These are phyloP conservation scores for Eulithis testata DNA, from an alignment of 2,888 invertebrate genomes.

Conservation along the genomic window DNA sequence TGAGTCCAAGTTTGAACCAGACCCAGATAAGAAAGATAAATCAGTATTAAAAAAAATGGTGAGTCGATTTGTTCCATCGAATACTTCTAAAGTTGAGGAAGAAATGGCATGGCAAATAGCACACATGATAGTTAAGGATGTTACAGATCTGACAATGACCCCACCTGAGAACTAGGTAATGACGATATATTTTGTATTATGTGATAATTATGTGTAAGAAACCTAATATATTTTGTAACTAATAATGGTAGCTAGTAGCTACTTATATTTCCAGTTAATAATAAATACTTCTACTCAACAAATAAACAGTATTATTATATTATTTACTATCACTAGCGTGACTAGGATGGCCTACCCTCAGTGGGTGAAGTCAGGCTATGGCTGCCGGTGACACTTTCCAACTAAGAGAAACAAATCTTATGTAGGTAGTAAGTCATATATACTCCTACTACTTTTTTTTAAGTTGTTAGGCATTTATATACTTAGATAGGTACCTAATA, in stretches of 20 bases:
- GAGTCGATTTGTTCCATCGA: conserved; percentile 91
- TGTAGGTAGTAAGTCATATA: too few relatives aligned
- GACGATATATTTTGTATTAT: conserved; percentile 58
- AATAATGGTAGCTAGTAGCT: conserved; percentile 38
- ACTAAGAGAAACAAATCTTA: too few relatives aligned
- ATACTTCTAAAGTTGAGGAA: conserved; percentile 95
- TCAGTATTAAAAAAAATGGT: conserved; percentile 86
- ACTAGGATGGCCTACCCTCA: too few relatives aligned
- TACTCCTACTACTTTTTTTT: too few relatives aligned
- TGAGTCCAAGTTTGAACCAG: conserved; percentile 94
- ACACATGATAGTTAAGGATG: conserved; percentile 98
- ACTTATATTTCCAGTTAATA: conserved; percentile 48
- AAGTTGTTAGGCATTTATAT: too few relatives aligned
- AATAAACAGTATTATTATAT: background rate
- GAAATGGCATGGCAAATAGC: conserved; percentile 99
- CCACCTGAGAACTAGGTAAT: conserved; percentile 73
- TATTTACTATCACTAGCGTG: too few relatives aligned
- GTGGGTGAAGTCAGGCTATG: too few relatives aligned
- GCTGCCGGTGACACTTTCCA: too few relatives aligned
- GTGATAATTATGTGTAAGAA: conserved; percentile 57
- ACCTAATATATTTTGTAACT: conserved; percentile 64
- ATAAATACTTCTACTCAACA: conserved; percentile 26
- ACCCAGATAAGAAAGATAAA: conserved; percentile 84
- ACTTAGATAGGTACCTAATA: too few relatives aligned
- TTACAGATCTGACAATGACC: conserved; percentile 93